Base-by-base conservation (phyloP, 2,797 vertebrate species). In the Chaunax sp. region DNA sequence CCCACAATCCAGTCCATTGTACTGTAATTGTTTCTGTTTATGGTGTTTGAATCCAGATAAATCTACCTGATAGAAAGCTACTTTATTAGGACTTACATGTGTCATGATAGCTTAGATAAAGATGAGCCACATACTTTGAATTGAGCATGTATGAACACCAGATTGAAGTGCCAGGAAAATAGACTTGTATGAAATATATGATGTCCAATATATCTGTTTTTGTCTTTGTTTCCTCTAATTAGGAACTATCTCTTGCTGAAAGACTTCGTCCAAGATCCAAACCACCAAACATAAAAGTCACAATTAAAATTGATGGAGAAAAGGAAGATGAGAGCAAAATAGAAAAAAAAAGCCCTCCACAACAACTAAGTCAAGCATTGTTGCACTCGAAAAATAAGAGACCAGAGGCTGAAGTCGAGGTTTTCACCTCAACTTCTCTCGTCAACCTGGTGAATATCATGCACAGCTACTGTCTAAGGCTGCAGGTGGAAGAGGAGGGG, bases 391-490 rank as follows among this genome's bases (percentile, higher is more conserved):
- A 52, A 46, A 54, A n/a, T 23, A 79, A 55, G 40, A 86, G 55
- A 37, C 7, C 53, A 5, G 81, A 89, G 43, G 18, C 53, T 3
- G 89, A 90, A 38, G 74, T 87, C 0, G 88, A 89, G 25, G 71
- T 90, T 52, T 92, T 92, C 66, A 87, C 94, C 53, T 78, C 87
- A 0, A 87, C 91, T 1, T 95, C 94, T 25, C 87, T 98, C 8
- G 93, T 93, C 6, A 95, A 96, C 69, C 86, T 98, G 64, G 96
- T 99, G 57, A 95, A 91, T 68, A 94, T 97, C 81, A 96, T 99
- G 96, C 97, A 98, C 68, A 92, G 96, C 0, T 98, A 99, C 82
- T 97, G 97, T 82, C 85, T 97, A 63, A 92, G 93, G 28, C 87
- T 95, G 66, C 92, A 58, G 37, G 92, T 79, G 84, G 87, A 5